Evolutionary conservation across 2,888 invertebrate genomes (phyloP).

Genomic region (Aphidoletes aphidimyza): DNA sequence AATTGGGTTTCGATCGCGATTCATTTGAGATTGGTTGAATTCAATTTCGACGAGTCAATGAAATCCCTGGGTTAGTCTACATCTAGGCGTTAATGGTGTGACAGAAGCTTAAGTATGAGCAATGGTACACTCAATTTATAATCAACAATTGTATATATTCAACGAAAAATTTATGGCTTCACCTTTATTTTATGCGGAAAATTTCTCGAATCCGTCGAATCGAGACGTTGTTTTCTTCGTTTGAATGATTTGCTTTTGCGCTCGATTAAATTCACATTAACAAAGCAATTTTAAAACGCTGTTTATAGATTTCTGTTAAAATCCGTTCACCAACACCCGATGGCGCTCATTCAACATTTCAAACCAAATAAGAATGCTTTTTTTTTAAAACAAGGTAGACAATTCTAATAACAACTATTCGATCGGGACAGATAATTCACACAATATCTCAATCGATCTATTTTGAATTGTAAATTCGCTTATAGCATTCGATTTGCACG

Average conservation of each 20-base stretch:
- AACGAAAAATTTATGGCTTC: constrained; percentile 1
- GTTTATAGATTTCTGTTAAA: no score
- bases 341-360: no score
- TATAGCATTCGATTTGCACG: neutral
- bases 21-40: no score
- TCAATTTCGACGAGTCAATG: no score
- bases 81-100: neutral
- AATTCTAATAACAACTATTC: neutral
- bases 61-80: no score
- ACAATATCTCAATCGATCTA: neutral
- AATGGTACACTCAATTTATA: neutral
- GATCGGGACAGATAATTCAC: neutral
- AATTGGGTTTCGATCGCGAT: constrained; percentile 1
- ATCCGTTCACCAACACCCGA: neutral
- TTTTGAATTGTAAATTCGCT: neutral
- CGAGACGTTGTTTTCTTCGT: no score
- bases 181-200: no score
- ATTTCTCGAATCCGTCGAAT: no score
- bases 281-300: no score
- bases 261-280: no score
- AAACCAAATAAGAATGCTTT: no score
- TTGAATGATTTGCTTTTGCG: no score
- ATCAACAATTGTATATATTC: neutral
- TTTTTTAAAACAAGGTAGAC: neutral
- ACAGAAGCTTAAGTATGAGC: neutral